Evolutionary conservation across 1,140 invertebrate genomes (phyloP), one percentile per base, ranked within the genome.

Genomic region (Neelides sp.): DNA sequence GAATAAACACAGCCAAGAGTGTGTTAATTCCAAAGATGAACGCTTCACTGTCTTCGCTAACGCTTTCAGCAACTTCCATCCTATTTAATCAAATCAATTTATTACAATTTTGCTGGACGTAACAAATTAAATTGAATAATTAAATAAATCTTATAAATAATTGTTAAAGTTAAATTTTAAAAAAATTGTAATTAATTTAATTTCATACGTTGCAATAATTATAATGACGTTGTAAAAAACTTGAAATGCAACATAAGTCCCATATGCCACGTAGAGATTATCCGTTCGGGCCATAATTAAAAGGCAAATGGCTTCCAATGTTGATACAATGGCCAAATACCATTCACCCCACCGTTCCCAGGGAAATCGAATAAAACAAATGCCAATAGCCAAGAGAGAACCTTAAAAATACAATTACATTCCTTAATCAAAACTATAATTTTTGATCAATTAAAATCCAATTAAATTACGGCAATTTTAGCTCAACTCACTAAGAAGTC

Each of bases 21-120:
- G 40, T 23, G 12, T 42, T 42, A 13, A 42, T 22, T 8, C 43
- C 43, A 42, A 42, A 42, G 15, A 42, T 42, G 13, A 42, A 42
- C 10, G 40, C 40, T 26, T 42, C 40, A n/a, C 40, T 42, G 8
- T 42, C 40, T 13, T 42, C 40, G 12, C 28, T 42, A 0, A 42
- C 22, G 7, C 2, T 4, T 26, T 42, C 40, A 12, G 40, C 40
- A 15, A 42, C 22, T 20, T 42, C 40, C n/a, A n/a, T n/a, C n/a
- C n/a, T n/a, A n/a, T 10, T 8, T 10, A 34, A 10, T 34, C n/a
- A n/a, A n/a, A n/a, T 10, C n/a, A 34, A 8, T 10, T 8, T 34
- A n/a, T 34, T 34, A 34, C 30, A 10, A 10, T 34, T 34, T 8
- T 34, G 30, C 8, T 10, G 8, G n/a, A 34, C n/a, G 30, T 10